phyloP scores from a whole-genome alignment of 1,140 invertebrate species.

The Oscheius sp. region DNA sequence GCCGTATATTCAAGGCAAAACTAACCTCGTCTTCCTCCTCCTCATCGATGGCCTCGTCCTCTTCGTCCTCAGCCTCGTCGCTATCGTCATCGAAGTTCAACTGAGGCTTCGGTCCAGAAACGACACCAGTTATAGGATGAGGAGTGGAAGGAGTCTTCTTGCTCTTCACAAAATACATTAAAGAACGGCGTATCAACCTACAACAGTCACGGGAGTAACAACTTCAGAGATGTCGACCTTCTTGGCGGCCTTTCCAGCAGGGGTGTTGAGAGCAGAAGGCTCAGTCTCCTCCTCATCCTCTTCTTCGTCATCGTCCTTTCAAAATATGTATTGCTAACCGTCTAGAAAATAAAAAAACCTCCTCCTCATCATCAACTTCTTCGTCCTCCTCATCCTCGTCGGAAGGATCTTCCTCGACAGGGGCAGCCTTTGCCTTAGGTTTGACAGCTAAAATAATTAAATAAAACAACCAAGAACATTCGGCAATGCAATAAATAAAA shows the following conservation, averaged over 20 bases:
- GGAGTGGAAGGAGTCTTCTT: slow-evolving; percentile 36
- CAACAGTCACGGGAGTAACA: slow-evolving; percentile 22
- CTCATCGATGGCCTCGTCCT: slow-evolving; percentile 29
- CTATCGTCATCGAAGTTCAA: slow-evolving; percentile 33
- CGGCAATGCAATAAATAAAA: no score
- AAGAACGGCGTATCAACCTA: background rate
- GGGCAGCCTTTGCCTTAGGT: background rate
- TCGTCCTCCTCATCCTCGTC: slow-evolving; percentile 25
- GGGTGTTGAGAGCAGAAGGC: slow-evolving; percentile 7
- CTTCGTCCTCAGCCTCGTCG: slow-evolving; percentile 36
- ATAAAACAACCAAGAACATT: no score
- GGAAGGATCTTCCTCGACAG: background rate
- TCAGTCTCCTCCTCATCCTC: slow-evolving; percentile 21
- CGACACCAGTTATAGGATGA: slow-evolving; percentile 22
- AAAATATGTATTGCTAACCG: background rate
- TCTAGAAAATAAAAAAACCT: background rate
- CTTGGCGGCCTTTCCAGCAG: background rate
- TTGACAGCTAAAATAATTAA: background rate
- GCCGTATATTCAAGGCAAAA: slow-evolving; percentile 16
- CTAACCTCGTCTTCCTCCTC: slow-evolving; percentile 26
- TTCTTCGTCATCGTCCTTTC: background rate
- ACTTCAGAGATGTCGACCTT: slow-evolving; percentile 21
- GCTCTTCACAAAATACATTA: background rate
- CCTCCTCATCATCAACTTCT: background rate
- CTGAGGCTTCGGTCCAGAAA: slow-evolving; percentile 12